phyloP scores from a whole-genome alignment of 2,113 vertebrate species.

The Uria lomvia region DNA sequence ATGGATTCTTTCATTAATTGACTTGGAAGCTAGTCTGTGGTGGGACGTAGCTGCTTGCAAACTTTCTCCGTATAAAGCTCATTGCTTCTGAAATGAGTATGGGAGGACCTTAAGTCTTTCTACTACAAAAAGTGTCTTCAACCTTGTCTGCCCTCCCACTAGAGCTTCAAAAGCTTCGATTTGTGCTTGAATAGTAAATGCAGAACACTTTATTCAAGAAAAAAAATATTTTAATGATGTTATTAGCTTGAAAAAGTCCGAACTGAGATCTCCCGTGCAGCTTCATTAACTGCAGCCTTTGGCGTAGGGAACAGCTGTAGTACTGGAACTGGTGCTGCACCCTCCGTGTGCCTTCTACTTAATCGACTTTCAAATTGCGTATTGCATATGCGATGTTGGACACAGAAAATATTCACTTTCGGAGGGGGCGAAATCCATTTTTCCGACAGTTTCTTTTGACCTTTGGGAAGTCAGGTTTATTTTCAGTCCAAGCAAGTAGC shows the following conservation, averaged over 20 bases:
- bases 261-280: background rate
- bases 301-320: background rate
- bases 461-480: background rate
- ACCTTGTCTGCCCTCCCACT: background rate
- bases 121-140: background rate
- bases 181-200: background rate
- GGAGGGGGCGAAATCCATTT: background rate
- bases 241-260: background rate
- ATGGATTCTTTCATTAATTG: background rate
- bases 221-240: background rate
- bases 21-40: background rate
- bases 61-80: background rate
- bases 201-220: background rate
- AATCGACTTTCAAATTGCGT: background rate
- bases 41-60: background rate
- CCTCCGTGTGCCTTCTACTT: fast-evolving
- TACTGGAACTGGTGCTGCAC: background rate
- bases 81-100: background rate
- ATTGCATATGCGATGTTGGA: too few relatives aligned
- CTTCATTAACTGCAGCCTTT: background rate
- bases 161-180: background rate
- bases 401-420: background rate
- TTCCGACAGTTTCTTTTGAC: background rate
- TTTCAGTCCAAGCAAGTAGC: background rate
- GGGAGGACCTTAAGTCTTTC: background rate